Percentiles rank a stretch among this genome's conserved stretches.
phyloP scores from a whole-genome alignment of 2,113 vertebrate genomes.

The Salvelinus fontinalis region DNA sequence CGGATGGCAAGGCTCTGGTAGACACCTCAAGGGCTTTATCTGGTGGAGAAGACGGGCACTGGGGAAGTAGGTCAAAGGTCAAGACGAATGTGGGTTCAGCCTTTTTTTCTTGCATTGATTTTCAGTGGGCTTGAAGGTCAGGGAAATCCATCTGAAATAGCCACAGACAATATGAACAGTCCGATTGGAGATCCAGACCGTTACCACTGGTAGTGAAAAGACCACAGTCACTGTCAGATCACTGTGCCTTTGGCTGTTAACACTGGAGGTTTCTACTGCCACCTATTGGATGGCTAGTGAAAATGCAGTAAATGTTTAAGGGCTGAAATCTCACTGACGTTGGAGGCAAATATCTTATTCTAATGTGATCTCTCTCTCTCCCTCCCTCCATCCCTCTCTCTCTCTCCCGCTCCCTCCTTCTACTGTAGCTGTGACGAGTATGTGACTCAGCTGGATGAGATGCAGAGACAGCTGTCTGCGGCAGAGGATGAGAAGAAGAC shows the following conservation, averaged over 20 bases:
- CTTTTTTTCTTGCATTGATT: too few species aligned
- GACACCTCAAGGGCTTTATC: constrained; percentile 31
- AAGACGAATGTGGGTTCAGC: not conserved
- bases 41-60: constrained; percentile 33
- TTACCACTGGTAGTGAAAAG: not conserved
- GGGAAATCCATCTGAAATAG: not conserved
- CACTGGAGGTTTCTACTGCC: not conserved
- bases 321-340: not conserved
- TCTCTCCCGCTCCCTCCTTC: constrained; percentile 7
- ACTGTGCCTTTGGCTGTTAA: not conserved
- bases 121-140: not conserved
- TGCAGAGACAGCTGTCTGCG: constrained; percentile 95
- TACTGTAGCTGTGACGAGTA: constrained; percentile 91
- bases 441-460: constrained; percentile 94
- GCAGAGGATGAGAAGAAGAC: constrained; percentile 99
- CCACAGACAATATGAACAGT: not conserved
- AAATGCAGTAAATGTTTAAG: constrained; percentile 15
- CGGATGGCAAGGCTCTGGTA: not conserved
- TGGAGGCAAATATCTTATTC: not conserved
- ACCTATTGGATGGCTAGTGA: constrained; percentile 18
- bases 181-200: not conserved
- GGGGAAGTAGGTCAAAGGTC: constrained; percentile 28
- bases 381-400: not conserved
- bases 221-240: not conserved
- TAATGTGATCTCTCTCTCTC: not conserved